Percentiles rank a stretch among this genome's conserved stretches.
Evolutionary conservation across 2,113 vertebrate genomes (phyloP).

Genomic region (Orthochromis indermauri): DNA sequence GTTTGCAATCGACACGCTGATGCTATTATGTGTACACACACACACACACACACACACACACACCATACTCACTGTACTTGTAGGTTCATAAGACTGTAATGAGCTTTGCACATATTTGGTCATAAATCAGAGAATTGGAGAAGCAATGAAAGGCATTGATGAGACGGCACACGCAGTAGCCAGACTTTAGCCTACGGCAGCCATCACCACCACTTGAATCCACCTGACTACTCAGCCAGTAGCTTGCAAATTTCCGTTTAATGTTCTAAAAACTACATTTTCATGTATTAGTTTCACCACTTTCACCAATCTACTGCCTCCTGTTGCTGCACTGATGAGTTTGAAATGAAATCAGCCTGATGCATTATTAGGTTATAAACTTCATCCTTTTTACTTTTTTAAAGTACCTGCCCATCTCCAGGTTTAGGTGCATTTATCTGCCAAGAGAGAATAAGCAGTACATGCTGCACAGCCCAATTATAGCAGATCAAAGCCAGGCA

Average conservation of each 20-base stretch:
- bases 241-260: not conserved
- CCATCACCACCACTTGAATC: not conserved
- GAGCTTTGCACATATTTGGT: not conserved
- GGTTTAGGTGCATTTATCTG: not conserved
- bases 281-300: not conserved
- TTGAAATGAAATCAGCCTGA: not conserved
- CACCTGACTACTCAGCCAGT: not conserved
- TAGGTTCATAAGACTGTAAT: not conserved
- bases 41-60: not conserved
- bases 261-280: not conserved
- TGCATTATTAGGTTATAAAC: not conserved
- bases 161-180: not conserved
- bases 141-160: not conserved
- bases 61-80: not conserved
- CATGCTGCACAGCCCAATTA: constrained; percentile 26
- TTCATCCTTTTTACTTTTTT: not conserved
- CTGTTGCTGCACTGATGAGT: not conserved
- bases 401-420: not conserved
- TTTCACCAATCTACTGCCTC: not conserved
- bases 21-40: not conserved
- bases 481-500: constrained; percentile 20
- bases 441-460: not conserved
- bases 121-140: not conserved
- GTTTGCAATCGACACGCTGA: not conserved
- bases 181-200: not conserved